phyloP scores from a whole-genome alignment of 1,140 invertebrate species.

The Copidosoma floridanum region DNA sequence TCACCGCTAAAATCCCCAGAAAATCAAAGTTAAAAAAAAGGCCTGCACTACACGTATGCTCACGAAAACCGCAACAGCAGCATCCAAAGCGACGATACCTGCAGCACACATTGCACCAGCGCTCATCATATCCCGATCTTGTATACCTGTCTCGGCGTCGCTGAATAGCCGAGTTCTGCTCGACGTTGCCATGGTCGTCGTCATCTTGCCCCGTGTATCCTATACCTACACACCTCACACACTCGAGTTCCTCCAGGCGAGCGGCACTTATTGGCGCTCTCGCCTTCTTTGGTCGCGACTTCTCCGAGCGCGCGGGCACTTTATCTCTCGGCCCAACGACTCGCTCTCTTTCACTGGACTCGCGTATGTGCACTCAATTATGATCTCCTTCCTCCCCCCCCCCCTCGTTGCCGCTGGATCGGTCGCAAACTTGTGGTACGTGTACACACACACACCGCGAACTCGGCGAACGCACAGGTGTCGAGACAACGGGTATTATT shows the following conservation, averaged over 20 bases:
- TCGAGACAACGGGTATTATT: too few species aligned
- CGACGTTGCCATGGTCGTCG: slow-evolving; percentile 1
- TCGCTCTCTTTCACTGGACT: neutral
- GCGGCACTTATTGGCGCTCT: too few species aligned
- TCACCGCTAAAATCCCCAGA: too few species aligned
- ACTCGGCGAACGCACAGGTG: neutral
- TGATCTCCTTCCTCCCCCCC: neutral
- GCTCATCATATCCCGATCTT: too few species aligned
- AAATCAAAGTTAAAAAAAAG: too few species aligned
- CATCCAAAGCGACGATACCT: neutral
- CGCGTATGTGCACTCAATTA: neutral
- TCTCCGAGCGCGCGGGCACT: neutral
- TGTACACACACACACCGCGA: too few species aligned
- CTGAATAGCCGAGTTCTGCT: slow-evolving; percentile 14
- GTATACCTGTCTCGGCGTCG: slow-evolving; percentile 23
- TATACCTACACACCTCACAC: too few species aligned
- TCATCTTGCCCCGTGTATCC: too few species aligned
- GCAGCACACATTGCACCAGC: neutral
- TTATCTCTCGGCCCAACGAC: neutral
- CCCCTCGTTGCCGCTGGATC: too few species aligned
- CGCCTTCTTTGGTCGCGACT: slow-evolving; percentile 22
- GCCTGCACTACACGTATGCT: neutral
- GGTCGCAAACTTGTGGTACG: too few species aligned
- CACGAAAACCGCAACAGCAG: neutral
- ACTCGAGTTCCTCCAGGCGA: too few species aligned